A percentile compares a stretch with the other conserved stretches of the same genome.
Conservation (phyloP, 2,888 invertebrate genomes). For the Heteromurus nitidus region DNA sequence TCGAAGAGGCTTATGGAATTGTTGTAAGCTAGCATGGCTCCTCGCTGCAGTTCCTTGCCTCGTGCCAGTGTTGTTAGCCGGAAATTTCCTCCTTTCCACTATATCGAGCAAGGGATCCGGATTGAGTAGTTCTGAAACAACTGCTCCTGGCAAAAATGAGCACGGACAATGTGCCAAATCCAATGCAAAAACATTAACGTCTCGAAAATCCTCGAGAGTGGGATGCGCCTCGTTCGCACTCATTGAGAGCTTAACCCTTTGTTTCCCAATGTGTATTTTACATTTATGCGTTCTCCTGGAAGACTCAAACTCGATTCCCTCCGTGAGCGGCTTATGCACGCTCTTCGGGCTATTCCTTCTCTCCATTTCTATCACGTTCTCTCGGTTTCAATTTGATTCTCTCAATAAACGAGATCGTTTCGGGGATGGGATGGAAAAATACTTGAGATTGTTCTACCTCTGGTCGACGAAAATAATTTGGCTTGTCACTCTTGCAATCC, state of each 20-base stretch:
- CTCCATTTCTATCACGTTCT: constrained; percentile 62
- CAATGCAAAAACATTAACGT: constrained; percentile 38
- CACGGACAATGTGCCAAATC: constrained; percentile 53
- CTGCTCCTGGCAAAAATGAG: constrained; percentile 36
- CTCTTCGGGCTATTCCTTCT: constrained; percentile 59
- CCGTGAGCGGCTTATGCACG: constrained; percentile 50
- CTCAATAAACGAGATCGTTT: constrained; percentile 58
- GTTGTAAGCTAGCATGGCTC: constrained; percentile 60
- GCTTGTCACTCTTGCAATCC: constrained; percentile 56
- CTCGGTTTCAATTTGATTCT: constrained; percentile 61
- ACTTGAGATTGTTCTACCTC: constrained; percentile 55
- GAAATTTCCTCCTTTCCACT: constrained; percentile 43
- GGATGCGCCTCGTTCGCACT: constrained; percentile 33
- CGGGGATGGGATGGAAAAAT: constrained; percentile 52
- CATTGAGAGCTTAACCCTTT: constrained; percentile 54
- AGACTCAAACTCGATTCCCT: constrained; percentile 49
- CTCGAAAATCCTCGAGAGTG: constrained; percentile 7
- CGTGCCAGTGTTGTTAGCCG: constrained; percentile 41
- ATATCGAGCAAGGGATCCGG: constrained; percentile 25
- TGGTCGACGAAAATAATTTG: constrained; percentile 66
- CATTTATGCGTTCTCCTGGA: constrained; percentile 57
- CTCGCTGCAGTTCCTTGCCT: constrained; percentile 55
- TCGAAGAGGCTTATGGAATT: constrained; percentile 42
- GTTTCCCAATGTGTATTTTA: constrained; percentile 58
- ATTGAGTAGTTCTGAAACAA: constrained; percentile 6